Percentiles rank a stretch among this genome's conserved stretches.
These are phyloP conservation scores for Halocynthia aurantium DNA, from an alignment of 23 tunicate species.

Conservation along the genomic window DNA sequence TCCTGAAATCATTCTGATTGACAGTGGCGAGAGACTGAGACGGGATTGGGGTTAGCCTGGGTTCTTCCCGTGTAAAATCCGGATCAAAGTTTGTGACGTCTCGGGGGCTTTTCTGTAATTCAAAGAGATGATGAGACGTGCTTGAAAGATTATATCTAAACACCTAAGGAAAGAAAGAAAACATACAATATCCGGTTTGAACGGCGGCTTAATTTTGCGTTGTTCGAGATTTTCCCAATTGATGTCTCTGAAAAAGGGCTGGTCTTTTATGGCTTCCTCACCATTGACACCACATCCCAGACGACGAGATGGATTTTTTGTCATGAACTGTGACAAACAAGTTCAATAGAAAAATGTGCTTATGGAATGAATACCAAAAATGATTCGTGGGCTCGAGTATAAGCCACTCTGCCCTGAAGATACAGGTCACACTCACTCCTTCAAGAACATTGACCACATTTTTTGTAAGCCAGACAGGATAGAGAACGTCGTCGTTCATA, in stretches of 20 bases:
- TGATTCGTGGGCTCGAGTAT: too few species aligned
- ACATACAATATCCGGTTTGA: conserved; percentile 80
- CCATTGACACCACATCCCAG: conserved; percentile 72
- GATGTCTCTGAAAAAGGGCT: conserved; percentile 68
- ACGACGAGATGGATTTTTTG: conserved; percentile 87
- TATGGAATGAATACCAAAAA: too few species aligned
- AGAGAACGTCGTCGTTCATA: conserved; percentile 87
- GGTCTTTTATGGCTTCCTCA: conserved; percentile 67
- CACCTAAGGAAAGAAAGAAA: neutral
- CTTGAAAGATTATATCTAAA: too few species aligned
- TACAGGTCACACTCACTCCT: conserved; percentile 47
- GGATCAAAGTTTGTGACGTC: conserved; percentile 91
- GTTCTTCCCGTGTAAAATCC: conserved; percentile 80
- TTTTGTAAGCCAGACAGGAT: conserved; percentile 91
- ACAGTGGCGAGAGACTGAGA: conserved; percentile 50
- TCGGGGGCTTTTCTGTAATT: conserved; percentile 41
- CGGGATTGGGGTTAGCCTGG: conserved; percentile 71
- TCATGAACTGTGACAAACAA: conserved; percentile 72
- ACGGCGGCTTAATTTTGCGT: conserved; percentile 63
- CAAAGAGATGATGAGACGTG: neutral
- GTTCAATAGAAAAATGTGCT: neutral
- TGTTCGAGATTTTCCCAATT: conserved; percentile 79
- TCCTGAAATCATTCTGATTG: conserved; percentile 78
- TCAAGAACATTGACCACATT: conserved; percentile 86
- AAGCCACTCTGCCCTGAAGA: neutral